Evolutionary conservation across 2,888 invertebrate genomes (phyloP).

Genomic region (Hirtodrosophila confusa): DNA sequence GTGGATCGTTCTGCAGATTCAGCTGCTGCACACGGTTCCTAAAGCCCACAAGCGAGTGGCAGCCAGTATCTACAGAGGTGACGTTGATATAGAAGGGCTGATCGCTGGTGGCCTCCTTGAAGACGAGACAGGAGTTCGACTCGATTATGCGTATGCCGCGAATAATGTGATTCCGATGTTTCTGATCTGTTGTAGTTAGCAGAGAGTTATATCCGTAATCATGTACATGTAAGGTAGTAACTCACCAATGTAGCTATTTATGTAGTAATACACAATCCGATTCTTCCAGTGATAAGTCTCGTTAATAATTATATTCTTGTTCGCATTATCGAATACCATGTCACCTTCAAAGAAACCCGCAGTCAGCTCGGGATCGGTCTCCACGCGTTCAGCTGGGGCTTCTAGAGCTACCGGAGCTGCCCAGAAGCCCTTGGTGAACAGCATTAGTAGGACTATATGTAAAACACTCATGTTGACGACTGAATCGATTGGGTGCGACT

Average conservation of each 20-base stretch:
- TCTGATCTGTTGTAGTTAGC: slow-evolving; percentile 71
- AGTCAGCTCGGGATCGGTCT: slow-evolving; percentile 89
- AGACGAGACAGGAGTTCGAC: slow-evolving; percentile 89
- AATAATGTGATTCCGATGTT: slow-evolving; percentile 87
- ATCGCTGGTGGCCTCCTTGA: slow-evolving; percentile 86
- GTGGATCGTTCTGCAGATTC: slow-evolving; percentile 71
- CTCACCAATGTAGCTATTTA: slow-evolving; percentile 53
- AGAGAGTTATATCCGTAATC: too few relatives aligned
- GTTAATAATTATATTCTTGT: slow-evolving; percentile 86
- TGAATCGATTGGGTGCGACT: slow-evolving; percentile 20
- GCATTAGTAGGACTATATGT: neutral
- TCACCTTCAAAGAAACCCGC: slow-evolving; percentile 91
- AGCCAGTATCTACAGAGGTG: slow-evolving; percentile 85
- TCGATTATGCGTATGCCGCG: slow-evolving; percentile 90
- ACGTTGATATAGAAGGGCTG: slow-evolving; percentile 72
- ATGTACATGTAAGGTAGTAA: too few relatives aligned
- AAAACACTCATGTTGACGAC: slow-evolving; percentile 40
- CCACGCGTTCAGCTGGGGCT: slow-evolving; percentile 33
- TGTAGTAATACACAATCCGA: slow-evolving; percentile 87
- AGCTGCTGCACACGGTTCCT: slow-evolving; percentile 83
- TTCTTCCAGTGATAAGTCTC: slow-evolving; percentile 87
- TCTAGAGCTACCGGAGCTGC: slow-evolving; percentile 17
- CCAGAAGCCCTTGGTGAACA: neutral
- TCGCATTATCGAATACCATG: slow-evolving; percentile 85
- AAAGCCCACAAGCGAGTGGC: slow-evolving; percentile 91